Percentiles rank a stretch among this genome's conserved stretches.
These are phyloP conservation scores for Amiota mariae DNA, from an alignment of 2,888 invertebrate genomes.

Conservation along the genomic window DNA sequence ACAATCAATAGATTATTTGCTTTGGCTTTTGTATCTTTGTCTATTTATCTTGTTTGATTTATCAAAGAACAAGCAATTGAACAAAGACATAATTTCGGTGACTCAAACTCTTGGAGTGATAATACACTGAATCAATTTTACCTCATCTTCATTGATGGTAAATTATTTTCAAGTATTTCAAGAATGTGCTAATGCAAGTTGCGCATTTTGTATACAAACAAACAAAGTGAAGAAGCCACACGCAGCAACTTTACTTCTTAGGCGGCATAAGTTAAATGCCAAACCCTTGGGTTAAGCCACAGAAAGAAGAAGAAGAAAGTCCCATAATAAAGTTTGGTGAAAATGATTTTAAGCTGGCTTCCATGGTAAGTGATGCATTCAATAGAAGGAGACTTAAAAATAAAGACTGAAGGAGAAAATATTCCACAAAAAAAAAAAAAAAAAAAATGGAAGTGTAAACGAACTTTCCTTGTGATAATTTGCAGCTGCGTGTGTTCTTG, in stretches of 20 bases:
- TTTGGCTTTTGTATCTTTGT: too few relatives aligned
- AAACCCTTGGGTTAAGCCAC: conserved; percentile 8
- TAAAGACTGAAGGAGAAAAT: too few relatives aligned
- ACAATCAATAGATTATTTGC: too few relatives aligned
- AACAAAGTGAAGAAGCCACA: background rate
- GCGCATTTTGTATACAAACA: background rate
- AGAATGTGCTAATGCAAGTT: conserved; percentile 7
- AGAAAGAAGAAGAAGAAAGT: background rate
- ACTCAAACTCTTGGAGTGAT: background rate
- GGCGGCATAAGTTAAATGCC: conserved; percentile 12
- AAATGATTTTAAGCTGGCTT: background rate
- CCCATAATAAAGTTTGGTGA: conserved; percentile 23
- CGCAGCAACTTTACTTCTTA: background rate
- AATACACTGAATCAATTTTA: too few relatives aligned
- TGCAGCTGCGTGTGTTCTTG: background rate
- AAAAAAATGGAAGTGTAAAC: too few relatives aligned
- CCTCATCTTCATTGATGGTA: background rate
- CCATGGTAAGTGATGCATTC: too few relatives aligned
- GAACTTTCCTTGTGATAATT: background rate
- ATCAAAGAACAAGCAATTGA: background rate
- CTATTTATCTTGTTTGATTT: too few relatives aligned
- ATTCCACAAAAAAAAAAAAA: background rate
- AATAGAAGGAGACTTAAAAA: too few relatives aligned
- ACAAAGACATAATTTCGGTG: background rate
- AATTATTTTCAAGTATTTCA: conserved; percentile 6